Percentiles rank a stretch among this genome's conserved stretches.
Evolutionary conservation across 2,113 vertebrate species (phyloP).

Genomic region (Marcusenius ussheri): DNA sequence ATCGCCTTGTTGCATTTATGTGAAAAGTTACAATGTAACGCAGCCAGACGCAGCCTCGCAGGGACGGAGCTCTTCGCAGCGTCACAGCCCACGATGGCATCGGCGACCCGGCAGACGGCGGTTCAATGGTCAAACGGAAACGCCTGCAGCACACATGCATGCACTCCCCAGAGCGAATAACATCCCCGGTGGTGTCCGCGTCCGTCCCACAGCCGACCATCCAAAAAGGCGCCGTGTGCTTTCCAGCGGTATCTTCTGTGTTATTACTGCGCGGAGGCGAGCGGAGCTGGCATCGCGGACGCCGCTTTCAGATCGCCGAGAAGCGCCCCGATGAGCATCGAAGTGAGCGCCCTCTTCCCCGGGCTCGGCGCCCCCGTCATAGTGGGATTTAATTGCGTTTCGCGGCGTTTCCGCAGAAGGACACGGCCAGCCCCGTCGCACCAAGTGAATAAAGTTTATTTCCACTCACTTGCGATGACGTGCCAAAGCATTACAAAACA

Average conservation of each 20-base stretch:
- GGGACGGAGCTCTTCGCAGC: not conserved
- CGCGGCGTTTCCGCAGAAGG: not conserved
- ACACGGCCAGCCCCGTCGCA: not conserved
- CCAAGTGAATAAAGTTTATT: conserved; percentile 26
- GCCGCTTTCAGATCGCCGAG: not conserved
- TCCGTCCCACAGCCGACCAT: conserved; percentile 5
- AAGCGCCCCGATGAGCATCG: not conserved
- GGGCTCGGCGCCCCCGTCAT: not conserved
- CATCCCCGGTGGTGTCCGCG: not conserved
- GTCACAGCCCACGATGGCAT: conserved; percentile 36
- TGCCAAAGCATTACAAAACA: conserved; percentile 34
- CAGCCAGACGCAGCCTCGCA: conserved; percentile 38
- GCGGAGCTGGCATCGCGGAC: not conserved
- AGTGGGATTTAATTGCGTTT: not conserved
- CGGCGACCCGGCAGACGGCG: conserved; percentile 28
- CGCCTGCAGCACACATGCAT: conserved; percentile 19
- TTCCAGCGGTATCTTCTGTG: not conserved
- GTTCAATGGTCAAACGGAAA: conserved; percentile 23
- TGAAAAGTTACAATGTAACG: conserved; percentile 30
- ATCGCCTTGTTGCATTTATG: conserved; percentile 27
- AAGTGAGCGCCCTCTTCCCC: not conserved
- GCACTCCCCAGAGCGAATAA: not conserved
- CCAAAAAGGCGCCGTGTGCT: not conserved
- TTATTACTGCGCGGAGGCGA: not conserved
- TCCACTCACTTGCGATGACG: conserved; percentile 9